phyloP scores from a whole-genome alignment of 1,140 invertebrate genomes.

The Neodiprion virginianus region DNA sequence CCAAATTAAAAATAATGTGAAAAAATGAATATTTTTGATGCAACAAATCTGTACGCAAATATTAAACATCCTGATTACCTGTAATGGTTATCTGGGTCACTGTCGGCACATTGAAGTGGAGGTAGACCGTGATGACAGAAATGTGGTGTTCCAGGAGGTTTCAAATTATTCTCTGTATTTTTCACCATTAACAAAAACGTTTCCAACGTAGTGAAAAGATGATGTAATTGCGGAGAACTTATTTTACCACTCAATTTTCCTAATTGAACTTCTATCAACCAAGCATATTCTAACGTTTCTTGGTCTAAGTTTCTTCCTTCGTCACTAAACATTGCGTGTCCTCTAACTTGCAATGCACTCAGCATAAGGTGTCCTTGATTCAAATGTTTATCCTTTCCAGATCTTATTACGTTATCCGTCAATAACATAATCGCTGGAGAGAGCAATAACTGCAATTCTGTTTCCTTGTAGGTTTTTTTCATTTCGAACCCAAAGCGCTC shows the following conservation, averaged over 20 bases:
- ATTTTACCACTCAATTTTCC: conserved; percentile 83
- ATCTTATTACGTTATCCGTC: conserved; percentile 73
- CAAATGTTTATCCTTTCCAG: conserved; percentile 76
- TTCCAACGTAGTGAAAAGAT: conserved; percentile 86
- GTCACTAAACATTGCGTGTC: conserved; percentile 97
- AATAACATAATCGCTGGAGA: conserved; percentile 88
- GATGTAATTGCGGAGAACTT: conserved; percentile 82
- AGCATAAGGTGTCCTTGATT: conserved; percentile 89
- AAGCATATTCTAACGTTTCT: conserved; percentile 96
- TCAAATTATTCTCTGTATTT: conserved; percentile 89
- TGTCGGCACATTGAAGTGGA: conserved; percentile 77
- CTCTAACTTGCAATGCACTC: conserved; percentile 88
- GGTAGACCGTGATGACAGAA: conserved; percentile 87
- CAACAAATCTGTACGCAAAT: neutral
- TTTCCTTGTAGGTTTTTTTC: conserved; percentile 92
- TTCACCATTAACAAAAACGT: conserved; percentile 86
- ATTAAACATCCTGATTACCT: conserved; percentile 43
- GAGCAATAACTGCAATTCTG: conserved; percentile 87
- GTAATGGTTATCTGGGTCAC: conserved; percentile 74
- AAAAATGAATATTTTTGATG: neutral
- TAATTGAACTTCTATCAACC: conserved; percentile 86
- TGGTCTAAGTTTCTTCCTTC: conserved; percentile 87
- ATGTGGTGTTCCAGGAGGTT: conserved; percentile 73
- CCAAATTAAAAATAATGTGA: neutral
- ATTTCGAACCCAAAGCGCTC: conserved; percentile 96